Percentiles rank a stretch among this genome's conserved stretches.
These are phyloP conservation scores for Drosophila kohkoa DNA, from an alignment of 1,140 invertebrate genomes.

Conservation along the genomic window DNA sequence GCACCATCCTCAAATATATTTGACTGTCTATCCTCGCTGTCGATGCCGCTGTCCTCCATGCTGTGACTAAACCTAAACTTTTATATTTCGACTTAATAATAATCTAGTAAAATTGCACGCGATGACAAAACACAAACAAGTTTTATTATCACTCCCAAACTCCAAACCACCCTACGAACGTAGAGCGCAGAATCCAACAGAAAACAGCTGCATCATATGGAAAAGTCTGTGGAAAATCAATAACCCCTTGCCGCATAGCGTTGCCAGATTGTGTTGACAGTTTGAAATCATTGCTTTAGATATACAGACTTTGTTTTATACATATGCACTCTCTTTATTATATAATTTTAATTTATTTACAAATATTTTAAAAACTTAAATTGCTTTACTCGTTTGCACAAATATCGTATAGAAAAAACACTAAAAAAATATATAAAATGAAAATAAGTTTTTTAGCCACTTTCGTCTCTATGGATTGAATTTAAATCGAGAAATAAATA, in stretches of 20 bases:
- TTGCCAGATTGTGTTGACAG: constrained; percentile 50
- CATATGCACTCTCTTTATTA: constrained; percentile 77
- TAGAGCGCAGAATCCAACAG: constrained; percentile 64
- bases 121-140: constrained; percentile 70
- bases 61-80: constrained; percentile 18
- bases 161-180: constrained; percentile 60
- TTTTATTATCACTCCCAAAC: constrained; percentile 71
- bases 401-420: constrained; percentile 67
- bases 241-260: constrained; percentile 57
- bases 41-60: constrained; percentile 83
- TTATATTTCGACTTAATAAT: constrained; percentile 19
- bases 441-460: constrained; percentile 75
- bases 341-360: constrained; percentile 82
- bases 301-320: constrained; percentile 36
- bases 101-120: constrained; percentile 43
- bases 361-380: constrained; percentile 78
- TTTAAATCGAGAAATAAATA: constrained; percentile 81
- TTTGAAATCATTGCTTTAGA: constrained; percentile 27
- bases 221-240: constrained; percentile 65
- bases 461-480: constrained; percentile 69
- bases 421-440: constrained; percentile 64
- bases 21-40: constrained; percentile 81
- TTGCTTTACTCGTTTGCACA: constrained; percentile 74
- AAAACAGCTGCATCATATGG: constrained; percentile 60
- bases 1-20: constrained; percentile 74